These are phyloP conservation scores for Poeciliopsis gracilis DNA, from an alignment of 2,797 vertebrate species.

Conservation along the genomic window DNA sequence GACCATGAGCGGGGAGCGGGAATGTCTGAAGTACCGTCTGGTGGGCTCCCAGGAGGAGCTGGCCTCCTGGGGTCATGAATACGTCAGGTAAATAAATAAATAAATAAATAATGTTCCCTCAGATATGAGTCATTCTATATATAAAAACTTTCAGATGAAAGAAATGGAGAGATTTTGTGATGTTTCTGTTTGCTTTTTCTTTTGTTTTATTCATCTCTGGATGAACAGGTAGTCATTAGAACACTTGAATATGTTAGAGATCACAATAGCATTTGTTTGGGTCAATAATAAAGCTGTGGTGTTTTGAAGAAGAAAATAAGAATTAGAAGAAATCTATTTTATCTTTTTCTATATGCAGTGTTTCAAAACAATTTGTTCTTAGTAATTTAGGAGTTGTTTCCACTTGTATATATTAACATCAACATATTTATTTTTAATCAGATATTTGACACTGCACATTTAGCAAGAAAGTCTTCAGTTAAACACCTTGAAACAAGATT, in stretches of 20 bases:
- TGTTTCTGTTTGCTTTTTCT: neutral
- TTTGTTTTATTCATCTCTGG: neutral
- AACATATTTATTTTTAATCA: neutral
- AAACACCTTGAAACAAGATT: neutral
- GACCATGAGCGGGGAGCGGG: constrained; percentile 98
- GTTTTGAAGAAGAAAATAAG: neutral
- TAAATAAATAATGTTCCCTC: neutral
- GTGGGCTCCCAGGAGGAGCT: constrained; percentile 96
- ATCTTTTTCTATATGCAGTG: neutral
- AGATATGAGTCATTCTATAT: neutral
- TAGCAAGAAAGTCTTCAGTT: neutral
- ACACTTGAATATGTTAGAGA: neutral
- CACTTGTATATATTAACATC: neutral
- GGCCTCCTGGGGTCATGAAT: constrained; percentile 98
- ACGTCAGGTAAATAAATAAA: constrained; percentile 85
- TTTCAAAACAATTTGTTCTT: neutral
- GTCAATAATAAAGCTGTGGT: neutral
- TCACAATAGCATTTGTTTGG: neutral
- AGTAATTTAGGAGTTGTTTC: neutral
- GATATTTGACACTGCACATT: neutral
- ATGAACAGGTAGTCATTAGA: neutral
- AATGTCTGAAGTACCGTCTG: constrained; percentile 96
- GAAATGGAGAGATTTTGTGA: neutral
- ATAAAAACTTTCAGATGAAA: neutral
- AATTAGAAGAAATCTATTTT: neutral